Evolutionary conservation across 2,113 vertebrate genomes (phyloP).

Genomic region (Phalacrocorax brasilianus): DNA sequence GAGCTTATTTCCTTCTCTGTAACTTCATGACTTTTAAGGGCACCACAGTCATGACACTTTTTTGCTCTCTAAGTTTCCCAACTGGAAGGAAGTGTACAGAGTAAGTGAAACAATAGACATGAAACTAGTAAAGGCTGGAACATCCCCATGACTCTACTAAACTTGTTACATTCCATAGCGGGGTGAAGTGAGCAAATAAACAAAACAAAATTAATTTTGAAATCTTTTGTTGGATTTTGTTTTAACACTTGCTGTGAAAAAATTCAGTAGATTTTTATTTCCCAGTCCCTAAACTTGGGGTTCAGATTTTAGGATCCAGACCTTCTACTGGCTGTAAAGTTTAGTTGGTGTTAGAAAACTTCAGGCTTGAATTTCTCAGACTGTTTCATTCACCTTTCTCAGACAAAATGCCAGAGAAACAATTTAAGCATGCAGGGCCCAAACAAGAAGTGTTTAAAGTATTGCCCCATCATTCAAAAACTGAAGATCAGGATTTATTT

Average conservation of each 20-base stretch:
- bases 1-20: not conserved
- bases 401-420: not conserved
- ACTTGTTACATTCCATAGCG: not conserved
- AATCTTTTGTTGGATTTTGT: not conserved
- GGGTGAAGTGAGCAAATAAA: not conserved
- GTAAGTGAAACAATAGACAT: not conserved
- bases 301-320: not conserved
- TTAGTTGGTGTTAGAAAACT: not conserved
- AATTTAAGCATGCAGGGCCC: not conserved
- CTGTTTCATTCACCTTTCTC: not conserved
- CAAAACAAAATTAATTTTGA: not conserved
- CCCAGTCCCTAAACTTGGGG: not conserved
- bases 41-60: not conserved
- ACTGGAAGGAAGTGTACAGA: not conserved
- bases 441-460: not conserved
- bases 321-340: not conserved
- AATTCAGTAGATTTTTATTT: not conserved
- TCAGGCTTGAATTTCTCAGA: not conserved
- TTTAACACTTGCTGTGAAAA: not conserved
- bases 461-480: not conserved
- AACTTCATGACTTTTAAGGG: not conserved
- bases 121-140: not conserved
- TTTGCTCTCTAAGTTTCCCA: not conserved
- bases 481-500: not conserved
- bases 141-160: not conserved